phyloP scores from a whole-genome alignment of 1,140 invertebrate species.

The Nephila pilipes region DNA sequence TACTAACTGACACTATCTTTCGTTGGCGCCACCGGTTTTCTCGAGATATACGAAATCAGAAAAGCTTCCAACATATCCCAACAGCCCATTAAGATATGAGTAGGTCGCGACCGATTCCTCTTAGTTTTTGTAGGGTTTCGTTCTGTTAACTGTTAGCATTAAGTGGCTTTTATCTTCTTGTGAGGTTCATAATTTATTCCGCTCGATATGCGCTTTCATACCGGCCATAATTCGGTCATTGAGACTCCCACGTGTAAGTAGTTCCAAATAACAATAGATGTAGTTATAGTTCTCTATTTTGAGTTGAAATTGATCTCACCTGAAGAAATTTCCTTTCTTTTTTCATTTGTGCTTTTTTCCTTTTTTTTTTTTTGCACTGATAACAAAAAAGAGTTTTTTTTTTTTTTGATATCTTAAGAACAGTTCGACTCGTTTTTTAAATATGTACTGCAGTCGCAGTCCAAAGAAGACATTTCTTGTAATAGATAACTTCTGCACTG shows the following conservation, averaged over 20 bases:
- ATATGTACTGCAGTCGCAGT: too few relatives aligned
- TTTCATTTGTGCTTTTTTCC: not conserved
- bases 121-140: not conserved
- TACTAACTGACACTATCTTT: not conserved
- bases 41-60: not conserved
- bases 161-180: constrained; percentile 9
- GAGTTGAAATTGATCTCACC: not conserved
- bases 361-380: not conserved
- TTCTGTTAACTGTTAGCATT: not conserved
- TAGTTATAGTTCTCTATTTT: not conserved
- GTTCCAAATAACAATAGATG: not conserved
- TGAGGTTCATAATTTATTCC: not conserved
- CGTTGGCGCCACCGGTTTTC: constrained; percentile 18
- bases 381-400: not conserved
- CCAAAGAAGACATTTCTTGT: too few relatives aligned
- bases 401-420: not conserved
- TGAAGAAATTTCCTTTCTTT: not conserved
- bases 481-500: too few relatives aligned
- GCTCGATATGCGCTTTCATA: not conserved
- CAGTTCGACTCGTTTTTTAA: too few relatives aligned
- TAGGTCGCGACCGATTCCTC: not conserved
- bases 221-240: not conserved
- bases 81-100: constrained; percentile 20
- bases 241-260: not conserved
- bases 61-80: not conserved